Conservation (phyloP, 2,888 invertebrate species). For the Chrysomela aeneicollis region DNA sequence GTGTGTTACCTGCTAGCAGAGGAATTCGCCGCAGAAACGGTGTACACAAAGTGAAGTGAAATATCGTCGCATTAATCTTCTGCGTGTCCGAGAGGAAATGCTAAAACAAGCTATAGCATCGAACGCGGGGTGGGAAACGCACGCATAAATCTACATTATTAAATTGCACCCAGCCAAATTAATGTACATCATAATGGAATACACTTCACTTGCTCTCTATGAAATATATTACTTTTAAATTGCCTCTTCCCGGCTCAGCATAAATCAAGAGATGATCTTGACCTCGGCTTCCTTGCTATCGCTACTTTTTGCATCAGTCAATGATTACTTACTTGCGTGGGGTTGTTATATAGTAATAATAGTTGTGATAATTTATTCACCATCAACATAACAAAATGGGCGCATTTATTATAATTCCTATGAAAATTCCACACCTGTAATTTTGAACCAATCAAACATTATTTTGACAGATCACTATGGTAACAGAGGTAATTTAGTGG, state of each 20-base stretch:
- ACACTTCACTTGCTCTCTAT: conserved; percentile 29
- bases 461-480: no score
- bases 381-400: no score
- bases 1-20: conserved; percentile 42
- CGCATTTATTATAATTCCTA: no score
- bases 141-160: conserved; percentile 44
- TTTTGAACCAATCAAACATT: no score
- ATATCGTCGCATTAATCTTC: conserved; percentile 46
- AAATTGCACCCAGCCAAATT: conserved; percentile 39
- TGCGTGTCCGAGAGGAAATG: conserved; percentile 43
- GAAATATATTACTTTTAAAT: conserved; percentile 32
- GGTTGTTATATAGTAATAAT: no score
- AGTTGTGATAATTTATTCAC: no score
- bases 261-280: conserved; percentile 27
- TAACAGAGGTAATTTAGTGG: no score
- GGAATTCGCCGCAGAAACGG: conserved; percentile 46
- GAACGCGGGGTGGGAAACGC: conserved; percentile 25
- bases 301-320: neutral
- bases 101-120: conserved; percentile 36
- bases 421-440: no score
- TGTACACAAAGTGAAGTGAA: conserved; percentile 40
- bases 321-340: neutral
- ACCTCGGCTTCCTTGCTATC: conserved; percentile 16
- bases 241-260: conserved; percentile 20
- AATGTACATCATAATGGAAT: conserved; percentile 34